Evolutionary conservation across 1,140 invertebrate species (phyloP).

Genomic region (Bombyx mandarina): DNA sequence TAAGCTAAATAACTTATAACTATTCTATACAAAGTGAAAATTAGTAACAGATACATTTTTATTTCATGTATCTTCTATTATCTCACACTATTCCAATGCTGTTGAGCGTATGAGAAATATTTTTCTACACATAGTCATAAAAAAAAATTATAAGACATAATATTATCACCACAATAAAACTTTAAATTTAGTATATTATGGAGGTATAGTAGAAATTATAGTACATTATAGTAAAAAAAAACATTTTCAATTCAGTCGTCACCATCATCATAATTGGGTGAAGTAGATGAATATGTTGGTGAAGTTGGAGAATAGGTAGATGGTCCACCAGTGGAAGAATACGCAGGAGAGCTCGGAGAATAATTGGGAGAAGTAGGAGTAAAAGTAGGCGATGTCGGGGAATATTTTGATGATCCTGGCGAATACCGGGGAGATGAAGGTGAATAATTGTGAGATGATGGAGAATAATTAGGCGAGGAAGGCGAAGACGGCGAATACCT

Average conservation of each 20-base stretch:
- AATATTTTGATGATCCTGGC: conserved; percentile 66
- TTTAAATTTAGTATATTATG: too few species aligned
- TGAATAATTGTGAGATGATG: conserved; percentile 79
- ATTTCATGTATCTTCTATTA: too few species aligned
- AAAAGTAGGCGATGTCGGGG: conserved; percentile 78
- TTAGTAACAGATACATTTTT: too few species aligned
- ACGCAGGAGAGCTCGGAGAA: conserved; percentile 82
- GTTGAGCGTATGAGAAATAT: too few species aligned
- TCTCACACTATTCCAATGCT: too few species aligned
- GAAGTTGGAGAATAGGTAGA: conserved; percentile 79
- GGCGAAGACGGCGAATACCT: conserved; percentile 84
- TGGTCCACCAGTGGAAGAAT: conserved; percentile 85
- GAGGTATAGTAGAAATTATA: not conserved
- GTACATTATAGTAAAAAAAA: not conserved
- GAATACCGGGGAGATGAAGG: conserved; percentile 86
- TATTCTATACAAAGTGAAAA: too few species aligned
- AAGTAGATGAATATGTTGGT: conserved; percentile 83
- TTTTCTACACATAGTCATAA: too few species aligned
- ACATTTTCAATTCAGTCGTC: conserved; percentile 43
- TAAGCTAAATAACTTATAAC: too few species aligned
- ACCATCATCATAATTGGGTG: conserved; percentile 70
- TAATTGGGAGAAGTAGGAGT: conserved; percentile 84
- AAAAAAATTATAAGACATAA: too few species aligned
- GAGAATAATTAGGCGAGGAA: conserved; percentile 79
- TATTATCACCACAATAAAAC: too few species aligned